These are phyloP conservation scores for Amyelois transitella DNA, from an alignment of 1,140 invertebrate species.

Conservation along the genomic window DNA sequence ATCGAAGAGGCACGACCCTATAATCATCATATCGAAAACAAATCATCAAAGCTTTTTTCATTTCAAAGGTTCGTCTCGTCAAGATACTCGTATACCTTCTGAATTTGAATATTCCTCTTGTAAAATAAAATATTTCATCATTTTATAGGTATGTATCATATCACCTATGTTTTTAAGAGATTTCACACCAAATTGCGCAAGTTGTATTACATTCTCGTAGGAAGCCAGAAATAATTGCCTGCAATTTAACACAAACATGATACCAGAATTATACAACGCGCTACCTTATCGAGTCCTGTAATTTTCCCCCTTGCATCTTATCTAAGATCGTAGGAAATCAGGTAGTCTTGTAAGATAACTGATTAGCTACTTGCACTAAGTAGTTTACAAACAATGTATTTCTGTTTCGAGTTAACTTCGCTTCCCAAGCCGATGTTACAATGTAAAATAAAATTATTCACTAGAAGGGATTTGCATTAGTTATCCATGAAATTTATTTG, in stretches of 20 bases:
- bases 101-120: too few species aligned
- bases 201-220: not conserved
- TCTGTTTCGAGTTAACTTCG: not conserved
- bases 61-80: too few species aligned
- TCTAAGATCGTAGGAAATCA: not conserved
- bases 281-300: not conserved
- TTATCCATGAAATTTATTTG: too few species aligned
- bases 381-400: not conserved
- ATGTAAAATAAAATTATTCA: not conserved
- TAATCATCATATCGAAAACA: too few species aligned
- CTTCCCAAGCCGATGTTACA: not conserved
- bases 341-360: not conserved
- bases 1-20: too few species aligned
- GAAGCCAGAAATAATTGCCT: not conserved
- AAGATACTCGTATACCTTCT: too few species aligned
- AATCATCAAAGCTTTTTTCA: too few species aligned
- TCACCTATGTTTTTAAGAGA: not conserved
- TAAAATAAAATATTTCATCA: too few species aligned
- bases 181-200: not conserved
- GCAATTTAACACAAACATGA: not conserved
- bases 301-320: not conserved
- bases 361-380: not conserved
- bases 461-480: not conserved
- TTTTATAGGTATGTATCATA: not conserved
- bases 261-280: not conserved